Evolutionary conservation across 2,113 vertebrate species (phyloP).

Genomic region (Pituophis catenifer): DNA sequence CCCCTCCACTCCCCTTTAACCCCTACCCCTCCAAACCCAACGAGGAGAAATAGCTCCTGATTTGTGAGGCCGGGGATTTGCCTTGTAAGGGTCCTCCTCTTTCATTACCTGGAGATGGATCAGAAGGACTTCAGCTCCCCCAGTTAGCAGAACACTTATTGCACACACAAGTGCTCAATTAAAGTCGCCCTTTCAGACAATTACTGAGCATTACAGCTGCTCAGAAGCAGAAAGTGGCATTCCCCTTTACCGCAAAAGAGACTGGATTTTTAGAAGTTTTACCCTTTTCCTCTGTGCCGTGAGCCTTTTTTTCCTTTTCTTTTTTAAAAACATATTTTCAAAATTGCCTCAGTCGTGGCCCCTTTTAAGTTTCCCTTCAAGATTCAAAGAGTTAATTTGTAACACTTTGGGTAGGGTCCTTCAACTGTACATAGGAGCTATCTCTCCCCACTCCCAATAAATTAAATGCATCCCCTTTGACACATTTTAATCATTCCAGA

Average conservation of each 20-base stretch:
- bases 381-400: neutral
- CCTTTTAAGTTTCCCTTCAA: neutral
- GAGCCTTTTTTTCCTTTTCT: neutral
- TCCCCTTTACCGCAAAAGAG: conserved; percentile 40
- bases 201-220: conserved; percentile 57
- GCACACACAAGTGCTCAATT: conserved; percentile 61
- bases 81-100: conserved; percentile 42
- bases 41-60: conserved; percentile 29
- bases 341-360: neutral
- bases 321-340: neutral
- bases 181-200: conserved; percentile 67
- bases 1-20: neutral
- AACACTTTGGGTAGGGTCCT: conserved; percentile 9
- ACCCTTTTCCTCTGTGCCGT: conserved; percentile 14
- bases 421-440: neutral
- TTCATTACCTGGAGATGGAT: conserved; percentile 47
- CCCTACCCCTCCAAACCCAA: conserved; percentile 22
- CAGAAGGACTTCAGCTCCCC: conserved; percentile 56
- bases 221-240: conserved; percentile 43
- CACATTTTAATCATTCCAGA: conserved; percentile 38
- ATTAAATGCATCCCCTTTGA: conserved; percentile 47
- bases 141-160: conserved; percentile 58
- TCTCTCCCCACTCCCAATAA: conserved; percentile 6
- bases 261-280: conserved; percentile 47
- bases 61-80: conserved; percentile 44